phyloP scores from a whole-genome alignment of 2,113 vertebrate species.

The Sula dactylatra region DNA sequence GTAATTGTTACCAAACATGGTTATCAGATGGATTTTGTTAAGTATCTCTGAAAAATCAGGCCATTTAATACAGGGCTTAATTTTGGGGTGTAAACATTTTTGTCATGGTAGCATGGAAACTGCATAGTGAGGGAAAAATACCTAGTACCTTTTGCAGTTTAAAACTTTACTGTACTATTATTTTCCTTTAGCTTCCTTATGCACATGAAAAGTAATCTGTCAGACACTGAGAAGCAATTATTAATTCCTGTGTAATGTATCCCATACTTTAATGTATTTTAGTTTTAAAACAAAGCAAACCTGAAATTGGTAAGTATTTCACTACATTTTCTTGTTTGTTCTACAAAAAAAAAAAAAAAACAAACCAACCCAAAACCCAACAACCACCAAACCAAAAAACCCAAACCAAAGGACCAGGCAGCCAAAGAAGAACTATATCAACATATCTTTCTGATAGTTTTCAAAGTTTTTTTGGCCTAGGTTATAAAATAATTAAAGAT shows the following conservation, averaged over 20 bases:
- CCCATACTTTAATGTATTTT: neutral
- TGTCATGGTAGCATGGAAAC: neutral
- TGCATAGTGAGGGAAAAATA: neutral
- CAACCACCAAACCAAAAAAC: no score
- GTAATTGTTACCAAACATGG: neutral
- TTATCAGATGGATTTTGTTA: neutral
- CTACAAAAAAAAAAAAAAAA: neutral
- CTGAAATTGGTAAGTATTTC: neutral
- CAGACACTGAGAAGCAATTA: neutral
- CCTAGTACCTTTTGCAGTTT: neutral
- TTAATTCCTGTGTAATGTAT: neutral
- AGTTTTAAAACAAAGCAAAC: neutral
- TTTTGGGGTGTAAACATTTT: neutral
- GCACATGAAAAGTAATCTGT: neutral
- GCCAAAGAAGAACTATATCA: neutral
- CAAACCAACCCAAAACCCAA: no score
- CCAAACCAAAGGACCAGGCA: neutral
- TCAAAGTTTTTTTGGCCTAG: neutral
- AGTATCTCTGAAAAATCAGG: neutral
- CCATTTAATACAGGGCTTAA: neutral
- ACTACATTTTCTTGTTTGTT: neutral
- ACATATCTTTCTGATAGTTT: neutral
- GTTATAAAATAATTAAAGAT: neutral
- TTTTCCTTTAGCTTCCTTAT: neutral
- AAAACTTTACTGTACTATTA: neutral